Evolutionary conservation across 1,140 invertebrate species (phyloP).

Genomic region (Drosophila prosaltans): DNA sequence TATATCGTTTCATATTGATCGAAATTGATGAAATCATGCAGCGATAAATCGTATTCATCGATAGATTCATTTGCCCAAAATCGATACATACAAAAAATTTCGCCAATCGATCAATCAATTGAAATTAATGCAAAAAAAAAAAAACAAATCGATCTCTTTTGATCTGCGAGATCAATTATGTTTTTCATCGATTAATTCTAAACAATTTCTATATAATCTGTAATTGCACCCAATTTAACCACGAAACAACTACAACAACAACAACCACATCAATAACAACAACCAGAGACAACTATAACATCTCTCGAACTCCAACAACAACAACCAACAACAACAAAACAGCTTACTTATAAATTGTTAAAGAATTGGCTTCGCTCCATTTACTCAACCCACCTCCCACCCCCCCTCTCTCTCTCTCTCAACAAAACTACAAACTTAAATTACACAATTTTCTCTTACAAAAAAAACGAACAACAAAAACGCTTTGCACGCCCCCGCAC

Average conservation of each 20-base stretch:
- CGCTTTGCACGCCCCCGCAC: slow-evolving; percentile 58
- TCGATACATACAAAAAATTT: neutral
- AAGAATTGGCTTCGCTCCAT: slow-evolving; percentile 11
- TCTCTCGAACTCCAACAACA: slow-evolving; percentile 5
- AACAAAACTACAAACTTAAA: slow-evolving; percentile 26
- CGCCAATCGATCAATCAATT: neutral
- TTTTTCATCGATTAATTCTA: slow-evolving; percentile 31
- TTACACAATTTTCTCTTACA: slow-evolving; percentile 5
- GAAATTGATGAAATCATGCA: slow-evolving; percentile 1
- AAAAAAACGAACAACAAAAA: slow-evolving; percentile 39
- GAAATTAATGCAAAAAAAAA: neutral
- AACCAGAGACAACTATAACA: slow-evolving; percentile 29
- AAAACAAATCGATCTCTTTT: neutral
- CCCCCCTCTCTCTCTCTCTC: neutral
- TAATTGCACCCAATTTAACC: slow-evolving; percentile 13
- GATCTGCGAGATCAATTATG: slow-evolving; percentile 1
- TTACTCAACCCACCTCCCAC: neutral
- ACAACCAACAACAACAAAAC: slow-evolving; percentile 50
- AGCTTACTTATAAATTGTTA: slow-evolving; percentile 33
- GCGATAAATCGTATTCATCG: neutral
- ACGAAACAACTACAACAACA: slow-evolving; percentile 43
- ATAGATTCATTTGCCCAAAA: slow-evolving; percentile 1
- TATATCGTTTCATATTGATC: slow-evolving; percentile 4
- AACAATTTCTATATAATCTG: slow-evolving; percentile 16
- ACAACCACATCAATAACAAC: slow-evolving; percentile 35